A percentile compares a stretch with the other conserved stretches of the same genome.
Evolutionary conservation across 2,113 vertebrate genomes (phyloP).

Genomic region (Noctilio leporinus): DNA sequence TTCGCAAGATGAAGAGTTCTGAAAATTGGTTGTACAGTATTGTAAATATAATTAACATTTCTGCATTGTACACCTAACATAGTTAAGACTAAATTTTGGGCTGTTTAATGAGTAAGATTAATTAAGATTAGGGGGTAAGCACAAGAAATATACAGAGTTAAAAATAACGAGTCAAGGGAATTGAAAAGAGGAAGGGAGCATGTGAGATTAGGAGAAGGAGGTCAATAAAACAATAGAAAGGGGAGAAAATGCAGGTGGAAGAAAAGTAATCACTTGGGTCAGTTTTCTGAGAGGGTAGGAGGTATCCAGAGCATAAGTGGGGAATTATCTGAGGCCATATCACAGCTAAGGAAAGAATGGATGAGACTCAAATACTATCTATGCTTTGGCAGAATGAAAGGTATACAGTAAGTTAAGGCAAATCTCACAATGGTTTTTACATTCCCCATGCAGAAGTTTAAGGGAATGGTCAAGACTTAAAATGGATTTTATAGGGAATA

Average conservation of each 20-base stretch:
- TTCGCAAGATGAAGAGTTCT: neutral
- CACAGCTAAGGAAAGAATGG: neutral
- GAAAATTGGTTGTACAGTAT: neutral
- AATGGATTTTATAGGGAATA: neutral
- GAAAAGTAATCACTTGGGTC: neutral
- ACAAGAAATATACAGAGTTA: neutral
- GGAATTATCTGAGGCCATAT: neutral
- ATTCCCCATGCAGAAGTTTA: neutral
- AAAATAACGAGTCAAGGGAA: neutral
- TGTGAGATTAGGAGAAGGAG: neutral
- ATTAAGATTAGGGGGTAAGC: neutral
- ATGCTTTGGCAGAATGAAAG: neutral
- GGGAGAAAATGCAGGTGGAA: neutral
- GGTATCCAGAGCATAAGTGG: neutral
- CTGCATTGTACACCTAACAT: neutral
- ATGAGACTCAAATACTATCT: neutral
- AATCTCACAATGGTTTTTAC: neutral
- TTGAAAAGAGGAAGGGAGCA: neutral
- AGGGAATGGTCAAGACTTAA: neutral
- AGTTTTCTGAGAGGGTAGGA: neutral
- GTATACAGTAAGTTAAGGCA: neutral
- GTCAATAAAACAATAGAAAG: neutral
- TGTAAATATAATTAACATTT: neutral
- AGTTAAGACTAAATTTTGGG: neutral
- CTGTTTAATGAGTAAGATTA: neutral